Evolutionary conservation across 2,113 vertebrate genomes (phyloP).

Genomic region (Xenopus borealis): DNA sequence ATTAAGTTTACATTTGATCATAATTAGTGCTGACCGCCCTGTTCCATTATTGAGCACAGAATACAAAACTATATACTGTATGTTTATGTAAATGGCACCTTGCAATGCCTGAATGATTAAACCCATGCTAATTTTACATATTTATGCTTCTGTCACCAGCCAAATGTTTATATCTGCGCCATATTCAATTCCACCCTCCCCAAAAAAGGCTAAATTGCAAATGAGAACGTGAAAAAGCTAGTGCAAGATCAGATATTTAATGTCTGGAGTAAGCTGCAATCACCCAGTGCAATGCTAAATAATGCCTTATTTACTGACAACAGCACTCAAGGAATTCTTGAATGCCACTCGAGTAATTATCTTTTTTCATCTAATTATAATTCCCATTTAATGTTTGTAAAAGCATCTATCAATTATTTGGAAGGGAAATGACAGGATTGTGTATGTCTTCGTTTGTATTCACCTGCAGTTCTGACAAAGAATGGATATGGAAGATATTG

Average conservation of each 20-base stretch:
- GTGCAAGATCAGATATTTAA: conserved; percentile 10
- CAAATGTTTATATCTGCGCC: conserved; percentile 48
- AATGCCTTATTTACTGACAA: conserved; percentile 44
- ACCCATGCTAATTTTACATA: conserved; percentile 50
- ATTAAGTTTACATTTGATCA: not conserved
- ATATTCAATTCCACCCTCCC: conserved; percentile 38
- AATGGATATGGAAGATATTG: not conserved
- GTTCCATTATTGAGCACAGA: conserved; percentile 47
- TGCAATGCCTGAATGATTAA: conserved; percentile 47
- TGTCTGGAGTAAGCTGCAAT: not conserved
- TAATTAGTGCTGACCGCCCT: conserved; percentile 34
- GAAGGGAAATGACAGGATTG: conserved; percentile 26
- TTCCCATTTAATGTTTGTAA: conserved; percentile 33
- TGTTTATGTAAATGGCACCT: conserved; percentile 43
- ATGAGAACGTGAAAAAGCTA: conserved; percentile 44
- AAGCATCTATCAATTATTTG: conserved; percentile 37
- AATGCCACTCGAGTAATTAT: conserved; percentile 46
- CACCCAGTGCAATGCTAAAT: conserved; percentile 36
- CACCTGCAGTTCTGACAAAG: conserved; percentile 6
- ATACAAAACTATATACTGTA: conserved; percentile 23
- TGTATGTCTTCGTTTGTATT: conserved; percentile 5
- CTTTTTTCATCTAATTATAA: conserved; percentile 42
- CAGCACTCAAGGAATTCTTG: conserved; percentile 42
- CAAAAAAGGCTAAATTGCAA: conserved; percentile 41
- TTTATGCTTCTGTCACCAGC: conserved; percentile 46